Percentiles rank a stretch among this genome's conserved stretches.
Evolutionary conservation across 1,140 invertebrate genomes (phyloP).

Genomic region (Zophobas morio): DNA sequence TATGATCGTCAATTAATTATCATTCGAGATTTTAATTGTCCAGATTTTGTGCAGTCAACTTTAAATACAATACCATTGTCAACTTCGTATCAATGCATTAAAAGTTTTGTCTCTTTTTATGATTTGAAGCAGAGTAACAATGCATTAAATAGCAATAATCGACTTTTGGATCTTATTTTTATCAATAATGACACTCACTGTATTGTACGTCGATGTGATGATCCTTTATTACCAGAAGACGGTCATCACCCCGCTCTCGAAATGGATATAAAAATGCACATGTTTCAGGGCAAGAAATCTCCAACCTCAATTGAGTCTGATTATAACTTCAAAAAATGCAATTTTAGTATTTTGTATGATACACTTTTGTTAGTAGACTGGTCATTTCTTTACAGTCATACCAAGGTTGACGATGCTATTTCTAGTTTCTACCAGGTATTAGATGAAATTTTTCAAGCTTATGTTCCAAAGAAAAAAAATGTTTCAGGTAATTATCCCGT

Average conservation of each 20-base stretch:
- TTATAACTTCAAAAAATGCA: not conserved
- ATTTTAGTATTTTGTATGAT: not conserved
- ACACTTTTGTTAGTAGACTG: not conserved
- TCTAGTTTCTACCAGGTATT: not conserved
- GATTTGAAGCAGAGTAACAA: too few species aligned
- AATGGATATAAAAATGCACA: not conserved
- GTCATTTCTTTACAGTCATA: not conserved
- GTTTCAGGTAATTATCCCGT: not conserved
- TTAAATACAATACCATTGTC: too few species aligned
- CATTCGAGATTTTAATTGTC: too few species aligned
- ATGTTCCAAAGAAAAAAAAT: not conserved
- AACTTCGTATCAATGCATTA: too few species aligned
- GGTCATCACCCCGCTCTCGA: not conserved
- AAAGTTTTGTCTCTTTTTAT: too few species aligned
- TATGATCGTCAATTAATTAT: too few species aligned
- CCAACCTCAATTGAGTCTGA: not conserved
- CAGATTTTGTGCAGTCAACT: too few species aligned
- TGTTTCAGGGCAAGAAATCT: not conserved
- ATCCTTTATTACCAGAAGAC: not conserved
- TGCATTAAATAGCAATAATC: too few species aligned
- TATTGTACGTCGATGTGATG: not conserved
- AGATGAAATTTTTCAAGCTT: not conserved
- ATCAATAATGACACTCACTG: not conserved
- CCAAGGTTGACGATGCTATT: not conserved
- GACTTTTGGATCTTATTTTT: too few species aligned